Evolutionary conservation across 2,113 vertebrate genomes (phyloP).

Genomic region (Petrocephalus microphthalmus): DNA sequence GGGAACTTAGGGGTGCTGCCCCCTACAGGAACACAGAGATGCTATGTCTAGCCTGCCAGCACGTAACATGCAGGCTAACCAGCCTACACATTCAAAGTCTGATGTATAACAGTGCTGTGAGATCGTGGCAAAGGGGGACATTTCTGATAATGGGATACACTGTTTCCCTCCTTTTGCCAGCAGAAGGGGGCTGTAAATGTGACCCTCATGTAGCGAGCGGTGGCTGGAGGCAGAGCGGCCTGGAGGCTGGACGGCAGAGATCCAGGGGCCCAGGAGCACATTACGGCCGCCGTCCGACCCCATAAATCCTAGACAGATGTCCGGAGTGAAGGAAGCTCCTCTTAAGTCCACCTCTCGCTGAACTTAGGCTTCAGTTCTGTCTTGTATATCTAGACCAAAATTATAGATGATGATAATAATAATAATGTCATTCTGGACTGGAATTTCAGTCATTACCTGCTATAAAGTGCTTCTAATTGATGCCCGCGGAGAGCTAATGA

Average conservation of each 20-base stretch:
- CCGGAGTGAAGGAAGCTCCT: slow-evolving; percentile 28
- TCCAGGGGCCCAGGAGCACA: not conserved
- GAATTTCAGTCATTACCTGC: slow-evolving; percentile 78
- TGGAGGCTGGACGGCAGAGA: slow-evolving; percentile 23
- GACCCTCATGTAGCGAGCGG: not conserved
- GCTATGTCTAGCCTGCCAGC: too few relatives aligned
- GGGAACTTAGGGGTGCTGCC: not conserved
- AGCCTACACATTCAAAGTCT: not conserved
- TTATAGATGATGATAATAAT: slow-evolving; percentile 78
- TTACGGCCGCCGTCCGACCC: slow-evolving; percentile 32
- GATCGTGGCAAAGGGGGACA: not conserved
- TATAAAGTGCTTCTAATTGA: slow-evolving; percentile 79
- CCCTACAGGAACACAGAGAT: slow-evolving; percentile 36
- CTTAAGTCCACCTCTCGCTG: slow-evolving; percentile 65
- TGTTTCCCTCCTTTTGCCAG: not conserved
- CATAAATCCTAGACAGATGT: slow-evolving; percentile 37
- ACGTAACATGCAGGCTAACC: not conserved
- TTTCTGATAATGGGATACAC: not conserved
- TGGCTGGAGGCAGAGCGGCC: not conserved
- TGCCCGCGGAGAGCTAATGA: slow-evolving; percentile 77
- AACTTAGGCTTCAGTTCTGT: slow-evolving; percentile 61
- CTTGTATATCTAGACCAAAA: slow-evolving; percentile 71
- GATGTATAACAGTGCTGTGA: not conserved
- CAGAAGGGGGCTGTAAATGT: not conserved
- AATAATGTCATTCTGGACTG: slow-evolving; percentile 76